These are phyloP conservation scores for Eupithecia centaureata DNA, from an alignment of 2,888 invertebrate species.

Conservation along the genomic window DNA sequence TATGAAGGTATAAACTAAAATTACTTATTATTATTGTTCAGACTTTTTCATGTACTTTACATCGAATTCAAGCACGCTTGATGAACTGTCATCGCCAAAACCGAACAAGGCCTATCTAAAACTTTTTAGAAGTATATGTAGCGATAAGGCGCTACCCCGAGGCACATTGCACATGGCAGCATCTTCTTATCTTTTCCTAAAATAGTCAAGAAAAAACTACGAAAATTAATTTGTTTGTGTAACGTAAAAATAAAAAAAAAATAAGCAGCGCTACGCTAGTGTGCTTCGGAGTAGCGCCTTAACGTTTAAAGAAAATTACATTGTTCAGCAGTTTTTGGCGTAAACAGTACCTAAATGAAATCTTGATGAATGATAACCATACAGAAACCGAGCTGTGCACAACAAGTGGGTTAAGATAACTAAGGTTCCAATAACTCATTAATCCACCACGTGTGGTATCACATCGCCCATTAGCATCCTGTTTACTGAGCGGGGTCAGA, in stretches of 20 bases:
- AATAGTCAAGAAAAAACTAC: too few relatives aligned
- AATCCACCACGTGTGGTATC: slow-evolving; percentile 5
- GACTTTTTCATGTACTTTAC: background rate
- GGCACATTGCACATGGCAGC: too few relatives aligned
- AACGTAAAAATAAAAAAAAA: too few relatives aligned
- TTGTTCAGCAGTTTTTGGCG: background rate
- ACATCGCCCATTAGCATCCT: background rate
- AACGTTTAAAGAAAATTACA: background rate
- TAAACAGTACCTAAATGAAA: background rate
- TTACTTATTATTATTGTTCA: background rate
- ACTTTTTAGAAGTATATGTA: background rate
- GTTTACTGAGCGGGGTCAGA: slow-evolving; percentile 5
- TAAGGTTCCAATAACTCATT: background rate
- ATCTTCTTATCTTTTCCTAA: too few relatives aligned
- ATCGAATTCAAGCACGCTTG: background rate
- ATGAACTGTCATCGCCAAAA: background rate
- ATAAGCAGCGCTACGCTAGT: too few relatives aligned
- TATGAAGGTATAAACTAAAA: background rate
- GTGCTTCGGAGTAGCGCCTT: too few relatives aligned
- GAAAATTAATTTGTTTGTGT: too few relatives aligned
- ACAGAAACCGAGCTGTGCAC: background rate
- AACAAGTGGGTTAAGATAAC: background rate
- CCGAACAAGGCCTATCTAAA: background rate
- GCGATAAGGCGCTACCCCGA: too few relatives aligned
- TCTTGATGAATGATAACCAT: too few relatives aligned